Evolutionary conservation across 2,113 vertebrate genomes (phyloP), one percentile per base, ranked within the genome.

Genomic region (Phaethon lepturus): DNA sequence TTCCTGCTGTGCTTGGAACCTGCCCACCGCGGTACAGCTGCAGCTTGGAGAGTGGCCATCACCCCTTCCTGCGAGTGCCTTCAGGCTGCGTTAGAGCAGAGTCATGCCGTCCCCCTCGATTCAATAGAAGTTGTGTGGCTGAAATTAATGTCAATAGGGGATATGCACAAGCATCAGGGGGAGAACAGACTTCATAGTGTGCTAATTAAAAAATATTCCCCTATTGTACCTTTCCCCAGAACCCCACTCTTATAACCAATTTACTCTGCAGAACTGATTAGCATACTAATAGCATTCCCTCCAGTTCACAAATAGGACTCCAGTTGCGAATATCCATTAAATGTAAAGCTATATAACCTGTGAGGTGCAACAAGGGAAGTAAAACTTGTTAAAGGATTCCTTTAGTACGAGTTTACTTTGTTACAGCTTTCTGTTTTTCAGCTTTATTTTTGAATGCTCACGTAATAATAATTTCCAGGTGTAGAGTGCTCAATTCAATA

Each of bases 291-390:
- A 94, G 71, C 95, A 81, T 96, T 93, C 91, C 88, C 86, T 93
- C 93, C 91, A 87, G 91, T 85, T 95, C 96, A 38, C 77, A 91
- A 78, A 95, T 10, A 94, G 94, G 93, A 17, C 92, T 97, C 96
- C 95, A 97, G 96, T 97, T 67, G 91, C 96, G 96, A 97, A 95
- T 91, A 95, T 88, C 95, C 95, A 94, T 98, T 97, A 97, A 94
- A 95, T 85, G 88, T 56, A 64, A 92, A 93, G 82, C 93, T 90
- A 84, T 31, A 78, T 35, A 92, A 84, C 85, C 90, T 95, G 93
- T 2, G 67, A 94, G 88, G 84, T 88, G 73, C 92, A 96, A 33
- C 11, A 86, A 12, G 9, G 84, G 79, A 93, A 96, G 73, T 24
- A 90, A 76, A 96, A 89, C 71, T 84, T 88, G 74, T 89, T 93